Conservation (phyloP, 2,888 invertebrate genomes). For the Rhagonycha fulva region DNA sequence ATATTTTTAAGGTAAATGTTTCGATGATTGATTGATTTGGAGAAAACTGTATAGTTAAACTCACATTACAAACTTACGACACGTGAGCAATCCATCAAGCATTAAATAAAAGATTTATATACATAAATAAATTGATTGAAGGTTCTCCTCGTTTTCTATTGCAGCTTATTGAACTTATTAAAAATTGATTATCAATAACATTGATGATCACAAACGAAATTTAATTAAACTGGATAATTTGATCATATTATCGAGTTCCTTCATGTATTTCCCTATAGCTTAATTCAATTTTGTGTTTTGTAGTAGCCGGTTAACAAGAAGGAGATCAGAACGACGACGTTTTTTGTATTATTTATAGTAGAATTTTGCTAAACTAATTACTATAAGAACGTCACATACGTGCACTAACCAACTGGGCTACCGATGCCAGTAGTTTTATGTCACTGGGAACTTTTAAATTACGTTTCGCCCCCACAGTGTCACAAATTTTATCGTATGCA, state of each 20-base stretch:
- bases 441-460: background rate
- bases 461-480: background rate
- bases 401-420: no score
- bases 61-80: background rate
- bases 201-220: no score
- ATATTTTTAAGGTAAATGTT: background rate
- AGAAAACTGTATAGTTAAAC: background rate
- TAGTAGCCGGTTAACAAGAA: no score
- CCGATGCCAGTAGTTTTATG: no score
- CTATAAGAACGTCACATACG: no score
- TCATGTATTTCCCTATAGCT: no score
- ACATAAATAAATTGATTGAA: background rate
- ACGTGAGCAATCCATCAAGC: background rate
- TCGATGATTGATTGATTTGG: conserved; percentile 2
- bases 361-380: no score
- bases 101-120: background rate
- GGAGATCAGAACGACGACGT: no score
- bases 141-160: background rate
- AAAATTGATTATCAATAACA: background rate
- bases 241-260: no score
- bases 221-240: no score
- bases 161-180: background rate
- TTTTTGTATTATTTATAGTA: no score
- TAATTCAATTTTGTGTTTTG: no score
- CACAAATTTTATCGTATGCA: background rate